phyloP scores from a whole-genome alignment of 2,888 invertebrate species.

The Spodoptera exigua region DNA sequence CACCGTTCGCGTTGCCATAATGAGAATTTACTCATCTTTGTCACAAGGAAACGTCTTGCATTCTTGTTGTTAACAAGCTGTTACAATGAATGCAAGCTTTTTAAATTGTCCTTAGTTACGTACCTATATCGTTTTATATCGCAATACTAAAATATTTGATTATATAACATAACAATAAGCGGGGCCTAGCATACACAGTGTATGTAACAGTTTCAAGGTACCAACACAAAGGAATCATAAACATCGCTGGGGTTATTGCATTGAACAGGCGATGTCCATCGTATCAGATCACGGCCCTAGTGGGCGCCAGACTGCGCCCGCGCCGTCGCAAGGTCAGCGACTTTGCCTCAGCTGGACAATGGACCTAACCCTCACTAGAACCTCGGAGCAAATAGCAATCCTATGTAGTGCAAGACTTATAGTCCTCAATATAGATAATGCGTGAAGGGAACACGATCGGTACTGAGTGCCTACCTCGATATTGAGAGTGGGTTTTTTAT shows the following conservation, averaged over 20 bases:
- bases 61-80: slow-evolving; percentile 27
- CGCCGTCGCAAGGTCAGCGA: slow-evolving; percentile 83
- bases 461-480: slow-evolving; percentile 7
- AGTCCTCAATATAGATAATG: slow-evolving; percentile 33
- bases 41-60: slow-evolving; percentile 28
- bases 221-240: slow-evolving; percentile 54
- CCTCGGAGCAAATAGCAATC: slow-evolving; percentile 36
- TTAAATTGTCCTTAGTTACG: slow-evolving; percentile 18
- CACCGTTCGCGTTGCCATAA: slow-evolving; percentile 18
- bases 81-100: slow-evolving; percentile 30
- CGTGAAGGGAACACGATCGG: slow-evolving; percentile 3
- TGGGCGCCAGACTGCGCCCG: slow-evolving; percentile 60
- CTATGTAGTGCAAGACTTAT: slow-evolving; percentile 25
- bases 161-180: slow-evolving; percentile 53
- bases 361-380: slow-evolving; percentile 62
- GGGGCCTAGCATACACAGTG: slow-evolving; percentile 31
- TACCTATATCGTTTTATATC: slow-evolving; percentile 33
- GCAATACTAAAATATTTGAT: slow-evolving; percentile 27
- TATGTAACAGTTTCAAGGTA: slow-evolving; percentile 51
- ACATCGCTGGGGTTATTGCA: slow-evolving; percentile 49
- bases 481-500: neutral
- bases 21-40: slow-evolving; percentile 21
- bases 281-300: slow-evolving; percentile 62
- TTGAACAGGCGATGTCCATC: slow-evolving; percentile 53
- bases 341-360: slow-evolving; percentile 75